Evolutionary conservation across 2,113 vertebrate genomes (phyloP), one percentile per base, ranked within the genome.

Genomic region (Xenopus laevis): DNA sequence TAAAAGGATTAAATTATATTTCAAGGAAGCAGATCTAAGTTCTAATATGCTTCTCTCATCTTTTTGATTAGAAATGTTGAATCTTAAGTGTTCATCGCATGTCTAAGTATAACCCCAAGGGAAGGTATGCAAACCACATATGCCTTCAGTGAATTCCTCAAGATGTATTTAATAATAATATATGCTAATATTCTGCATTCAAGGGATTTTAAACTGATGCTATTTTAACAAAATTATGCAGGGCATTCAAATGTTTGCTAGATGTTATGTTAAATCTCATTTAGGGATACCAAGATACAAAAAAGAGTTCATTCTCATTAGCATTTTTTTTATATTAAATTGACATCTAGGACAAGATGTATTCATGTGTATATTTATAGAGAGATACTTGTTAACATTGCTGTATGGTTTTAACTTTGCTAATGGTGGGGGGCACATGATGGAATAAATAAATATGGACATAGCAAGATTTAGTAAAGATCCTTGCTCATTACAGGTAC

Each of bases 51-150:
- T 64, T 50, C 23, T 64, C 64, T 61, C 21, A 12, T 73, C 23
- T 45, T 73, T n/a, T 73, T 65, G 47, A 65, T 65, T 40, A 57
- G 18, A 65, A 57, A 72, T 57, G 64, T 46, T 23, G 71, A 10
- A 18, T 72, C 64, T 44, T 64, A 45, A 72, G 47, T 65, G 50
- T 73, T 65, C 20, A 66, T 40, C 33, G 20, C 18, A 73, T 13
- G 64, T 65, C n/a, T 16, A 71, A 63, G 20, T 21, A 44, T 59
- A 27, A 20, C 68, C 68, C 15, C 18, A 45, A 65, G 71, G 27
- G 71, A 65, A 10, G n/a, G 23, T 27, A 23, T 33, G 18, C 52
- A 65, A 65, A 73, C 9, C 63, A 45, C 52, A 73, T 40, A 73
- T 13, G 33, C 53, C 23, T 66, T 27, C 15, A 59, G n/a, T 44